Evolutionary conservation across 2,888 invertebrate species (phyloP).

Genomic region (Cephus spinipes): DNA sequence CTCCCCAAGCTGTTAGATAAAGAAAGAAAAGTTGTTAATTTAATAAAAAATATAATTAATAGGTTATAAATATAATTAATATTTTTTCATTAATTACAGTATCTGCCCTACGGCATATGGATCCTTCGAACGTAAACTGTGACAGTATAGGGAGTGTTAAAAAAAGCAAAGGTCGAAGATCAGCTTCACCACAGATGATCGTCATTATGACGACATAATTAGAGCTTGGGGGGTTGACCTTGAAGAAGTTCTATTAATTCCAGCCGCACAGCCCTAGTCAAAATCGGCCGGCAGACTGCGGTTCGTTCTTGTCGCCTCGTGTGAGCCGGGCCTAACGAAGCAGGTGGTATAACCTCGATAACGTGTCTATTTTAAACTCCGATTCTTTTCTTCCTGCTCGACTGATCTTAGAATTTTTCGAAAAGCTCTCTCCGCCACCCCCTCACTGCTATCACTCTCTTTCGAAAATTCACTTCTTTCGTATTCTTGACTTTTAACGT

Average conservation of each 20-base stretch:
- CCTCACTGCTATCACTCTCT: background rate
- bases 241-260: conserved; percentile 30
- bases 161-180: conserved; percentile 8
- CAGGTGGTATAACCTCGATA: background rate
- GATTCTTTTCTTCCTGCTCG: background rate
- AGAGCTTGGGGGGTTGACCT: conserved; percentile 24
- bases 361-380: background rate
- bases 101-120: background rate
- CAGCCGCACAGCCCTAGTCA: background rate
- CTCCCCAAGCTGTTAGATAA: background rate
- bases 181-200: background rate
- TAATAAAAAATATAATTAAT: too few species aligned
- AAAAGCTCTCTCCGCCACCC: background rate
- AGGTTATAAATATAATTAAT: too few species aligned
- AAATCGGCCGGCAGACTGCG: background rate
- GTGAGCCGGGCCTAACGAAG: background rate
- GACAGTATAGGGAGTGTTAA: background rate
- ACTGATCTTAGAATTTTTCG: background rate
- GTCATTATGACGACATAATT: background rate
- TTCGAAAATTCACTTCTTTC: background rate
- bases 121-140: background rate
- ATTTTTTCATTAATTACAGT: background rate
- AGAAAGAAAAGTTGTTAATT: background rate
- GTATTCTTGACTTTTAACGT: conserved; percentile 23
- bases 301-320: background rate